Base-by-base conservation (phyloP, 2,888 invertebrate genomes). In the Andrena praecox region DNA sequence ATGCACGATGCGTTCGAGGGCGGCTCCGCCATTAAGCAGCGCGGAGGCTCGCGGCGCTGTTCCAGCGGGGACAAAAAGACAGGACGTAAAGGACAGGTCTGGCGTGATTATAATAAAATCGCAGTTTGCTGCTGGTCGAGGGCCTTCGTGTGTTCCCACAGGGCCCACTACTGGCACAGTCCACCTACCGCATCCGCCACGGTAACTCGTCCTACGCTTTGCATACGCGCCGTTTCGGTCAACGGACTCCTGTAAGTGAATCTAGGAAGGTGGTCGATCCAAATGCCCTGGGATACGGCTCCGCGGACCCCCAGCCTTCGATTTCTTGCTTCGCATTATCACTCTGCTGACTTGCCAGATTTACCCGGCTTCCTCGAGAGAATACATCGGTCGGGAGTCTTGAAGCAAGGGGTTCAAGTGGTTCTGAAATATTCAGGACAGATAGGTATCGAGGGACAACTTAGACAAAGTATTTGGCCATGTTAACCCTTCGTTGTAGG, bases 51-150 rank as follows among this genome's bases (percentile, higher is more conserved):
- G 50, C 64, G 48, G 60, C 64, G n/a, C 31, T 54, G 35, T 29
- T 64, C 27, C 29, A 29, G 16, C 66, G 67, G 29, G 67, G 68
- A 68, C 73, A 66, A 80, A 64, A 71, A 79, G 71, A 48, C 80
- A 79, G 64, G 63, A 67, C 33, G 68, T 70, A 77, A 16, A 77
- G 74, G 73, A 80, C 70, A 69, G 74, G 74, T 35, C 79, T 75
- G 60, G 79, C 74, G 82, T 69, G 86, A 90, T 90, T 89, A 87
- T 87, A 90, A 89, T 89, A 90, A 89, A 90, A 89, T 89, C 85
- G 87, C 88, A 89, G 86, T 89, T 89, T 86, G 81, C 85, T 85
- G 78, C 84, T 88, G 76, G 84, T 80, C 77, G 75, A 42, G 59
- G 62, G 48, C 59, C 33, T 64, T 48, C 56, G 72, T 27, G 68